These are phyloP conservation scores for Zonitis immaculata DNA, from an alignment of 2,888 invertebrate species.

Conservation along the genomic window DNA sequence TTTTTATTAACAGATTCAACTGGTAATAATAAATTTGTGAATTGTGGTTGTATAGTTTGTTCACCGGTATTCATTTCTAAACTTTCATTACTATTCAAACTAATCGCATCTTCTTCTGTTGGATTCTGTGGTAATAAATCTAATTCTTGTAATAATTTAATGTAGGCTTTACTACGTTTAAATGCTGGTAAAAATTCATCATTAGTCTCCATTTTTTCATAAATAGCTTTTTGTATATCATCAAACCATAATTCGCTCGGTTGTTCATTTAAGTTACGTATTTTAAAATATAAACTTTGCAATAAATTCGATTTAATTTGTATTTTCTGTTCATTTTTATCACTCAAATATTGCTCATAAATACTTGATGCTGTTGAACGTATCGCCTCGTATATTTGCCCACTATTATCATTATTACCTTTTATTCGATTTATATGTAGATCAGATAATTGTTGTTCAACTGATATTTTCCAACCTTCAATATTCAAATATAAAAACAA, in stretches of 20 bases:
- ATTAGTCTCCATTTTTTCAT: constrained; percentile 58
- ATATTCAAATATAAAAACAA: constrained; percentile 75
- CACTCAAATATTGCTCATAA: constrained; percentile 71
- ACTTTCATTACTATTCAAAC: constrained; percentile 54
- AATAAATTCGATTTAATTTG: constrained; percentile 59
- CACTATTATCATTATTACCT: constrained; percentile 45
- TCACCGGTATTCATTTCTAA: constrained; percentile 43
- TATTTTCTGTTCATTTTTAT: constrained; percentile 62
- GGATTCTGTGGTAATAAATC: constrained; percentile 59
- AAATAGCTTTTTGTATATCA: constrained; percentile 68
- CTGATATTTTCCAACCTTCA: constrained; percentile 66
- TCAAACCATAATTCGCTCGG: constrained; percentile 77
- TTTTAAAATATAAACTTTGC: constrained; percentile 57
- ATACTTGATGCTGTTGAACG: constrained; percentile 69
- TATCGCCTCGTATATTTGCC: constrained; percentile 41
- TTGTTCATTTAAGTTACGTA: constrained; percentile 55
- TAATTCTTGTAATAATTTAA: constrained; percentile 67
- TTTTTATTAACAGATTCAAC: constrained; percentile 32
- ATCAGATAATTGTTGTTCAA: constrained; percentile 64
- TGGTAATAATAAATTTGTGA: constrained; percentile 23
- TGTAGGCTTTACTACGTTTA: constrained; percentile 61
- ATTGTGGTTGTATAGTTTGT: constrained; percentile 8
- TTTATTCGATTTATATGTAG: constrained; percentile 52
- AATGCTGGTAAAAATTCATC: constrained; percentile 62
- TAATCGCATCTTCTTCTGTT: constrained; percentile 56